These are phyloP conservation scores for Thermophis baileyi DNA, from an alignment of 2,113 vertebrate genomes.

Conservation along the genomic window DNA sequence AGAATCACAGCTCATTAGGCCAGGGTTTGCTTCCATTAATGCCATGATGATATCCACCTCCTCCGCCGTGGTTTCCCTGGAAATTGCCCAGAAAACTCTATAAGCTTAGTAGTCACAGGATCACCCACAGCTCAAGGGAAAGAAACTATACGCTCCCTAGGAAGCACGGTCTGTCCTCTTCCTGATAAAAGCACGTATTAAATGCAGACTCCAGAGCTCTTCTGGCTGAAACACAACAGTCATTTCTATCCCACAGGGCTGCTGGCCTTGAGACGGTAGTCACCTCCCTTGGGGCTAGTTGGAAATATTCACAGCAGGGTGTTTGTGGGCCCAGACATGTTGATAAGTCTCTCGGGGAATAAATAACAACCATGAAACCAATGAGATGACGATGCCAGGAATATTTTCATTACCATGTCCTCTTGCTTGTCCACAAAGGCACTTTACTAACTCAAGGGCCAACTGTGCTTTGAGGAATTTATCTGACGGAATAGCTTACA, in stretches of 20 bases:
- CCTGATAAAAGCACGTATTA: background rate
- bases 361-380: conserved; percentile 53
- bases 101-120: background rate
- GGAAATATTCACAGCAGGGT: background rate
- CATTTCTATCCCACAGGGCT: background rate
- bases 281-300: rapidly evolving
- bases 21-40: conserved; percentile 55
- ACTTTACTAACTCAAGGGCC: background rate
- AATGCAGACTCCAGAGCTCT: background rate
- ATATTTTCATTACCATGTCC: background rate
- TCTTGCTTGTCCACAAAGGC: conserved; percentile 36
- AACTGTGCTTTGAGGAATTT: background rate
- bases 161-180: background rate
- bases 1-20: conserved; percentile 60
- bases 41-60: conserved; percentile 22
- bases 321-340: rapidly evolving
- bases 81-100: conserved; percentile 29
- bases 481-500: background rate
- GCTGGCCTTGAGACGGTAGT: background rate
- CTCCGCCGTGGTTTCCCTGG: conserved; percentile 4
- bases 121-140: background rate
- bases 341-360: conserved; percentile 14
- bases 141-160: background rate
- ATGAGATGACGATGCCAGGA: background rate
- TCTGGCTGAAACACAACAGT: background rate